Evolutionary conservation across 1,140 invertebrate species (phyloP).

Genomic region (Agraylea sexmaculata): DNA sequence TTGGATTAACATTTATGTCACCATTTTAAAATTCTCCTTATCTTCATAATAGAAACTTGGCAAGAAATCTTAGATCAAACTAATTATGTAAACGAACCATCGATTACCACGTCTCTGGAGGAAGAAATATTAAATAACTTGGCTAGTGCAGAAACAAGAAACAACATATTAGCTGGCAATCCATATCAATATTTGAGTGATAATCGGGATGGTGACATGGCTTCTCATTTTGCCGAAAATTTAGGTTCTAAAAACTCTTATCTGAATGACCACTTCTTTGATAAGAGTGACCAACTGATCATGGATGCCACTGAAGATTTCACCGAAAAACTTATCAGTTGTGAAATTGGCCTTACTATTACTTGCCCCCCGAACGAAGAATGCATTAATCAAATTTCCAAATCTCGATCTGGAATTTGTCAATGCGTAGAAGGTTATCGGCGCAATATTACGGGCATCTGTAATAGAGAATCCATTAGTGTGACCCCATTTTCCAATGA

Average conservation of each 20-base stretch:
- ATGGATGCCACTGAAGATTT: conserved; percentile 37
- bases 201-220: conserved; percentile 35
- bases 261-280: conserved; percentile 20
- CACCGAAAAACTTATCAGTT: conserved; percentile 31
- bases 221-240: conserved; percentile 26
- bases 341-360: conserved; percentile 35
- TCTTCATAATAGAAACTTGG: conserved; percentile 33
- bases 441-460: conserved; percentile 39
- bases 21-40: neutral
- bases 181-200: conserved; percentile 13
- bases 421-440: conserved; percentile 49
- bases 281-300: conserved; percentile 28
- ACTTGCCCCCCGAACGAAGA: conserved; percentile 53
- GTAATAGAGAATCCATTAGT: conserved; percentile 16
- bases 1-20: neutral
- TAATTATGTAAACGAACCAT: conserved; percentile 30
- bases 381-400: conserved; percentile 44
- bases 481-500: conserved; percentile 31
- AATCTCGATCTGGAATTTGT: conserved; percentile 52
- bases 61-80: conserved; percentile 36
- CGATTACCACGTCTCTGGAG: conserved; percentile 28
- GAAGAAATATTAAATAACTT: conserved; percentile 32
- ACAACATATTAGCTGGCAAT: conserved; percentile 27
- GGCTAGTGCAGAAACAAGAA: conserved; percentile 27
- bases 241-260: conserved; percentile 20